Percentiles rank a stretch among this genome's conserved stretches.
Conservation (phyloP, 2,888 invertebrate genomes). For the Drosophila formosana region DNA sequence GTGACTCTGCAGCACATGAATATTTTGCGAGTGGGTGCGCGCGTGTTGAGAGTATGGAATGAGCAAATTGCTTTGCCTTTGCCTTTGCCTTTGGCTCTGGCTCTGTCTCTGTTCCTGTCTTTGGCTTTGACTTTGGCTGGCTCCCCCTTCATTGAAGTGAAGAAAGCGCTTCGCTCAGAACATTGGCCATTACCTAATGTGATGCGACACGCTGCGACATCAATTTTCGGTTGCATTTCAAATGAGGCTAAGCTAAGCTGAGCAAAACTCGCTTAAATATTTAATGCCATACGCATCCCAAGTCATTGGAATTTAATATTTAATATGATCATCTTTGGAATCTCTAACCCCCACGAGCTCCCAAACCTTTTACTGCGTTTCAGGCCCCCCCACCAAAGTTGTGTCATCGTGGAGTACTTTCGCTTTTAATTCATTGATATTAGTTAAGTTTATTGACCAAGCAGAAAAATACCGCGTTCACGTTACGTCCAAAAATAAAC, state of each 20-base stretch:
- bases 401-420: slow-evolving; percentile 56
- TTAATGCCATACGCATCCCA: slow-evolving; percentile 51
- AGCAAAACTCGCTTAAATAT: slow-evolving; percentile 48
- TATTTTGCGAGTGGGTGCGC: slow-evolving; percentile 63
- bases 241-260: slow-evolving; percentile 62
- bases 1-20: slow-evolving; percentile 58
- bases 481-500: slow-evolving; percentile 38
- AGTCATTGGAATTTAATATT: slow-evolving; percentile 65
- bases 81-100: too few relatives aligned
- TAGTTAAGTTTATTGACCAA: slow-evolving; percentile 53
- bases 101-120: too few relatives aligned
- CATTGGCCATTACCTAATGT: slow-evolving; percentile 73
- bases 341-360: slow-evolving; percentile 3
- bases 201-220: slow-evolving; percentile 70
- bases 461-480: slow-evolving; percentile 30
- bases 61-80: slow-evolving; percentile 34
- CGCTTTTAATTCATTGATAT: slow-evolving; percentile 74
- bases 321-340: slow-evolving; percentile 50
- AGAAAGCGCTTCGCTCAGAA: slow-evolving; percentile 33
- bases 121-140: not conserved
- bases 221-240: slow-evolving; percentile 78
- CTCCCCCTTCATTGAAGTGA: slow-evolving; percentile 19
- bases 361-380: slow-evolving; percentile 2
- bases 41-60: slow-evolving; percentile 59
- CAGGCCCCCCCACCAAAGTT: slow-evolving; percentile 1